These are phyloP conservation scores for Zophobas atratus DNA, from an alignment of 1,140 invertebrate species.

Conservation along the genomic window DNA sequence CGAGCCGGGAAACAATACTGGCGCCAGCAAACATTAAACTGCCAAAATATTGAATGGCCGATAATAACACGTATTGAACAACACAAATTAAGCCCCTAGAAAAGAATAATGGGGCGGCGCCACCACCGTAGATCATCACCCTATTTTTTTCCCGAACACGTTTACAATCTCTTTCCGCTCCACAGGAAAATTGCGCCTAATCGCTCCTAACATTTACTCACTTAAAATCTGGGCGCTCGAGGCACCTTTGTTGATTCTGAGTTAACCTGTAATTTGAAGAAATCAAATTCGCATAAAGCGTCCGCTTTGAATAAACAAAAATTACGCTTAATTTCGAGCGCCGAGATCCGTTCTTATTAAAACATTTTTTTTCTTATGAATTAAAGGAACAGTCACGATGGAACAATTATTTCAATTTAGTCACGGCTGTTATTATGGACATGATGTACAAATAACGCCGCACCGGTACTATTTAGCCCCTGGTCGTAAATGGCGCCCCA, in stretches of 20 bases:
- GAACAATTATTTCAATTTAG: slow-evolving; percentile 46
- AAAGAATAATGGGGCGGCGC: slow-evolving; percentile 44
- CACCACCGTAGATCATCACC: slow-evolving; percentile 50
- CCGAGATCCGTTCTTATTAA: too few relatives aligned
- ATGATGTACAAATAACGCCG: slow-evolving; percentile 45
- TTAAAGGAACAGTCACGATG: slow-evolving; percentile 41
- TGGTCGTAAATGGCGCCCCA: slow-evolving; percentile 51
- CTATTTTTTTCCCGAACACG: slow-evolving; percentile 44
- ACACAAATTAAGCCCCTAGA: slow-evolving; percentile 46
- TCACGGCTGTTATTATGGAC: slow-evolving; percentile 47
- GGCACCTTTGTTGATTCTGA: too few relatives aligned
- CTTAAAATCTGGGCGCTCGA: too few relatives aligned
- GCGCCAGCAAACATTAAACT: slow-evolving; percentile 58
- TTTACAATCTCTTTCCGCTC: slow-evolving; percentile 36
- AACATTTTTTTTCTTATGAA: too few relatives aligned
- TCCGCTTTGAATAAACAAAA: too few relatives aligned
- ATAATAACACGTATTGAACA: slow-evolving; percentile 54
- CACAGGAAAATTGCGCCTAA: slow-evolving; percentile 49
- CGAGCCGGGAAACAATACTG: slow-evolving; percentile 44
- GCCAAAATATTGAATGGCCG: slow-evolving; percentile 59
- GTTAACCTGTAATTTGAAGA: too few relatives aligned
- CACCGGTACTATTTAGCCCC: slow-evolving; percentile 46
- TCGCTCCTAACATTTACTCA: background rate
- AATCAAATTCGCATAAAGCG: too few relatives aligned
- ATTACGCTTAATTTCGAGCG: too few relatives aligned